phyloP scores from a whole-genome alignment of 1,140 invertebrate species.

The Drosophila miranda region DNA sequence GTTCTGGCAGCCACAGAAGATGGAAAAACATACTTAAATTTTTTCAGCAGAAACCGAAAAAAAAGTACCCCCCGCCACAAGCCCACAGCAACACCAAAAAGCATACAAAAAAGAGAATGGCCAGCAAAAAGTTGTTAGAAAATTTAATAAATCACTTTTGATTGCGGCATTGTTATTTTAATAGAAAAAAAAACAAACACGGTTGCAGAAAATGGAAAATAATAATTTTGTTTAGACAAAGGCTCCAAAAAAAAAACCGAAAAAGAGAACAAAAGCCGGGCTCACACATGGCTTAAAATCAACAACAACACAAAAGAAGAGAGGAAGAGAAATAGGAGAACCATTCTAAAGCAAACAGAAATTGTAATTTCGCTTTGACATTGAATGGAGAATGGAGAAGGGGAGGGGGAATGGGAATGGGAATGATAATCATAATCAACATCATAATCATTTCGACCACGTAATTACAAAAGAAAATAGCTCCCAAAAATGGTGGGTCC shows the following conservation, averaged over 20 bases:
- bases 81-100: too few relatives aligned
- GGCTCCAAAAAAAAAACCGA: neutral
- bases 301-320: conserved; percentile 32
- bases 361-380: conserved; percentile 54
- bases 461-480: conserved; percentile 59
- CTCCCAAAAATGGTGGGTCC: neutral
- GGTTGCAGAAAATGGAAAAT: conserved; percentile 22
- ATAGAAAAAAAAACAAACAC: conserved; percentile 60
- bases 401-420: conserved; percentile 2
- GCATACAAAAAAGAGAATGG: conserved; percentile 29
- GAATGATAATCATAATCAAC: conserved; percentile 56
- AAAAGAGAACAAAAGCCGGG: conserved; percentile 53
- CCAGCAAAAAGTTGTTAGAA: conserved; percentile 36
- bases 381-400: conserved; percentile 9
- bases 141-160: conserved; percentile 76
- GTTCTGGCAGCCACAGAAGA: neutral
- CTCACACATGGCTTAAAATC: conserved; percentile 65
- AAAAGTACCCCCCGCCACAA: too few relatives aligned
- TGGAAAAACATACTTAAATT: neutral
- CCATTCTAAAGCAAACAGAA: conserved; percentile 58
- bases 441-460: conserved; percentile 47
- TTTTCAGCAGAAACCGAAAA: neutral
- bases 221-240: conserved; percentile 62
- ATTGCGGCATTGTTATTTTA: conserved; percentile 77
- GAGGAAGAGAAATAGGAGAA: neutral